These are phyloP conservation scores for Tetramorium simillimum DNA, from an alignment of 1,140 invertebrate genomes.

Conservation along the genomic window DNA sequence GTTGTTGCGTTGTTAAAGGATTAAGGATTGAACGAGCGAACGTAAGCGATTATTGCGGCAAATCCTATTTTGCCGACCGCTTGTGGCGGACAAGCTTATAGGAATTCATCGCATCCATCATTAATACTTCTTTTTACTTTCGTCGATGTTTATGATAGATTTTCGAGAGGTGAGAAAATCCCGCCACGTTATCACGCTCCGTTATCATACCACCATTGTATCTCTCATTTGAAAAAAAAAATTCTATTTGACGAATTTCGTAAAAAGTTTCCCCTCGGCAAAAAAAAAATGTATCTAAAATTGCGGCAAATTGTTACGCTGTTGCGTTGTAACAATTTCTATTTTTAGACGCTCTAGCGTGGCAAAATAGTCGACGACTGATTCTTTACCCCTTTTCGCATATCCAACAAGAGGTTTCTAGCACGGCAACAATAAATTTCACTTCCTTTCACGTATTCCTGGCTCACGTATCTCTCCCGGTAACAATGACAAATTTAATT, in stretches of 20 bases:
- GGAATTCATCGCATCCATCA: conserved; percentile 55
- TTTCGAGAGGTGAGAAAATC: conserved; percentile 58
- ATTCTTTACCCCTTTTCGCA: conserved; percentile 10
- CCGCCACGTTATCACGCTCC: conserved; percentile 33
- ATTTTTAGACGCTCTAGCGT: conserved; percentile 11
- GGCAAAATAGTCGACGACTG: background rate
- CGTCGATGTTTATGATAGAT: conserved; percentile 59
- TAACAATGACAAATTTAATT: conserved; percentile 14
- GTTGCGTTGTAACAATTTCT: conserved; percentile 15
- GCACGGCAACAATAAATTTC: background rate
- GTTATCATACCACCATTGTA: conserved; percentile 24
- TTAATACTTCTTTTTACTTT: conserved; percentile 54
- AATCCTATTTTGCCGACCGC: conserved; percentile 56
- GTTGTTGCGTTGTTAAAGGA: conserved; percentile 11
- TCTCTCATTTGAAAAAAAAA: background rate
- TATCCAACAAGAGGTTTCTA: background rate
- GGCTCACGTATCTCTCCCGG: background rate
- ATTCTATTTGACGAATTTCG: conserved; percentile 32
- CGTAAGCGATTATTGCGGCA: conserved; percentile 43
- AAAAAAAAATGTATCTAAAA: background rate
- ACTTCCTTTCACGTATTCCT: background rate
- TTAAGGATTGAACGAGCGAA: conserved; percentile 5
- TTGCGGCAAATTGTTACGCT: background rate
- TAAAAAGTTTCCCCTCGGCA: background rate
- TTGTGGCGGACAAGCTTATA: conserved; percentile 39